phyloP scores from a whole-genome alignment of 2,797 vertebrate species.

The Amblyopsis hoosieri region DNA sequence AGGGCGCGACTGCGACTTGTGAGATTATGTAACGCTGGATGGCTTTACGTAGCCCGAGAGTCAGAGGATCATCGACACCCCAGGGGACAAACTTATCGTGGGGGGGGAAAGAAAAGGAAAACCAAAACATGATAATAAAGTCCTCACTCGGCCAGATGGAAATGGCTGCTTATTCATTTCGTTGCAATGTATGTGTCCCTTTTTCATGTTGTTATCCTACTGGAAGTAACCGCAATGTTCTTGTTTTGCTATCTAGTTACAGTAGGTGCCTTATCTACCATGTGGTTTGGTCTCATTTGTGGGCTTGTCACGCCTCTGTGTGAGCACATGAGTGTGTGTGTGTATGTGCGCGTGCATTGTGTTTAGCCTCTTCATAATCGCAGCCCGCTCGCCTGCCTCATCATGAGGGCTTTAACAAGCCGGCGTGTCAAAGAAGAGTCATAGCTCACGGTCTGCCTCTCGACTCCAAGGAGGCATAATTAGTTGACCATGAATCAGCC shows the following conservation, averaged over 20 bases:
- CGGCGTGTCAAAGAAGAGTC: conserved; percentile 23
- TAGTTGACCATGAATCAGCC: neutral
- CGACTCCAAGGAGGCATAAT: neutral
- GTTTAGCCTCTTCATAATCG: conserved; percentile 27
- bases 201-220: no score
- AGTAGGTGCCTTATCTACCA: conserved; percentile 30
- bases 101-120: no score
- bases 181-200: no score
- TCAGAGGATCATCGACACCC: no score
- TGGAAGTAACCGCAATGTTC: neutral
- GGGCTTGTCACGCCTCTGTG: conserved; percentile 36
- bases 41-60: no score
- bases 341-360: no score
- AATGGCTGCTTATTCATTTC: no score
- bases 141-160: no score
- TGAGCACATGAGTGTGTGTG: neutral
- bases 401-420: neutral
- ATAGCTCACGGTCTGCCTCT: conserved; percentile 14
- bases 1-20: no score
- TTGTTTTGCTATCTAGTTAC: conserved; percentile 29
- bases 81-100: no score
- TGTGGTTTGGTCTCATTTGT: conserved; percentile 26
- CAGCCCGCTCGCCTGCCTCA: neutral
- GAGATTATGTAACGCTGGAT: no score
- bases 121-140: no score